Evolutionary conservation across 2,797 vertebrate genomes (phyloP), one percentile per base, ranked within the genome.

Genomic region (Dicrostonyx torquatus): DNA sequence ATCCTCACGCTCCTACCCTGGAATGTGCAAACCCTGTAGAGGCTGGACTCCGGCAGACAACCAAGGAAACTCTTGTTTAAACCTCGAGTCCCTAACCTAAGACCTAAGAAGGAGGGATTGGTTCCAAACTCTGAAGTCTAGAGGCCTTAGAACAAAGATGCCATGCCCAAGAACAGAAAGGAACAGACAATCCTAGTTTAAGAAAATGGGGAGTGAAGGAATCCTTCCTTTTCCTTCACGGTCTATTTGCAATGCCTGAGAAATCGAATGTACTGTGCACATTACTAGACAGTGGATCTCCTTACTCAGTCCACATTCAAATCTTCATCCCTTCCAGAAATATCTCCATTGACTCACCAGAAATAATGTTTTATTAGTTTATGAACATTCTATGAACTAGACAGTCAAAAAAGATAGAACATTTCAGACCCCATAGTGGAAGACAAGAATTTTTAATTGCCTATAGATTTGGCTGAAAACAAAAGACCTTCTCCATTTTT

Each of bases 211-310:
- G 17, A n/a, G 17, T 22, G 29, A 12, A 26, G 40, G 24, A 6
- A 12, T 2, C 37, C 17, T 76, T 55, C 22, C 11, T 24, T 60
- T 24, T 17, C 24, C 79, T 82, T 60, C 14, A 22, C 43, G 11
- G 12, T 55, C 53, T 45, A 8, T 6, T 0, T 20, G 11, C 1
- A 2, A 26, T 55, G 20, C 18, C n/a, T 5, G 0, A 43, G 15
- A 8, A 22, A 18, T 7, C 9, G 0, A 66, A n/a, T 17, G 29
- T 70, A 6, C 50, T 13, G 5, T 2, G 4, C 18, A 22, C 26
- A 6, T 24, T 17, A 37, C 7, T 17, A 75, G 17, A 20, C 20
- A 84, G 9, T 20, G 13, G 6, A 3, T 86, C 7, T 20, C 53
- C 53, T 37, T 14, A 37, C 6, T 14, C 12, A 20, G 2, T n/a